Evolutionary conservation across 2,888 invertebrate species (phyloP), one percentile per base, ranked within the genome.

Genomic region (Caenorhabditis sp.): DNA sequence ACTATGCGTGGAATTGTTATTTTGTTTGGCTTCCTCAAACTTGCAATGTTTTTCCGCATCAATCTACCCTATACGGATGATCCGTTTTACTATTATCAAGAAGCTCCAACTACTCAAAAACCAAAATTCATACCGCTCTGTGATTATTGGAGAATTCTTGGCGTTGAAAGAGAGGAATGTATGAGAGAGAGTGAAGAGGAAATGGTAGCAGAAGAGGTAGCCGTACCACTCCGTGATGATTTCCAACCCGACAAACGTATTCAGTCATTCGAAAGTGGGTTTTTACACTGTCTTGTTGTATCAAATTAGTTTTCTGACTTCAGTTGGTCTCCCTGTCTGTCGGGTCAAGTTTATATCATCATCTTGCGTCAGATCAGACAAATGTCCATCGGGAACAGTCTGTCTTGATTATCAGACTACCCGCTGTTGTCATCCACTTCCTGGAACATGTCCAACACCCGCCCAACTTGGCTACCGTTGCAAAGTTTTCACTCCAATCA

Each of bases 401-500:
- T 75, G 75, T 19, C 62, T 75, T 6, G 75, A 75, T 36, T 69
- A 69, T 60, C 55, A 62, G 17, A 62, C 70, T 10, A 70, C 67
- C 58, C 37, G 70, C 17, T 75, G 75, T 49, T 75, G 75, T 27
- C 75, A 68, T 26, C 75, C 75, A 8, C 60, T 68, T 59, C 70
- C 75, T 1, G 75, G 75, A n/a, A 70, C 75, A 14, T 75, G 75
- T 49, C 75, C 75, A 17, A 75, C 75, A 0, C 70, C 75, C 12
- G 55, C 65, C 19, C 75, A 75, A 62, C 58, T 75, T 23, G 68
- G 68, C 21, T 75, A 75, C 57, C 67, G 70, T 37, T 75, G 75
- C 57, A 70, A 64, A 49, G 58, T 69, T 17, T 70, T 60, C 61
- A 69, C 75, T 5, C 75, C 75, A 6, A 70, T 75, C 51, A 75